phyloP scores from a whole-genome alignment of 2,113 vertebrate genomes.

The Sinocyclocheilus anshuiensis region DNA sequence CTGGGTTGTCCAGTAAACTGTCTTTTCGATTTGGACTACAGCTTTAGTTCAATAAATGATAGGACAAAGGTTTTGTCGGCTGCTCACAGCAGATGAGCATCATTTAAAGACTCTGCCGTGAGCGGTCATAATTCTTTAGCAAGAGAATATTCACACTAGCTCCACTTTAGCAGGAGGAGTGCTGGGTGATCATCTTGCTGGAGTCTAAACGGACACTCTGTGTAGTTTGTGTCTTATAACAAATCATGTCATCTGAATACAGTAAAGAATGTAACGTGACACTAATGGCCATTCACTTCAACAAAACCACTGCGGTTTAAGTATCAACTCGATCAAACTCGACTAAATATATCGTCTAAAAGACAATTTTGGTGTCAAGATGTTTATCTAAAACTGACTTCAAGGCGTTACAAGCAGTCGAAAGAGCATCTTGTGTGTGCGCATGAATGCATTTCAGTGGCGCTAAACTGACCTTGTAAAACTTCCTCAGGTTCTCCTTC shows the following conservation, averaged over 20 bases:
- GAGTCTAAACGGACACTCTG: not conserved
- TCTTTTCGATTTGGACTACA: not conserved
- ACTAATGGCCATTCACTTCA: not conserved
- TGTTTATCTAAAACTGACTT: not conserved
- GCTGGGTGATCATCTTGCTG: conserved; percentile 61
- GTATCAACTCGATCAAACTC: no score
- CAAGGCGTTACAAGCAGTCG: not conserved
- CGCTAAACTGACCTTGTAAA: conserved; percentile 85
- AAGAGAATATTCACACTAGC: conserved; percentile 53
- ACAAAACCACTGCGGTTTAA: no score
- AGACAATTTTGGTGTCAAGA: not conserved
- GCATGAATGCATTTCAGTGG: not conserved
- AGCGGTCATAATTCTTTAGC: conserved; percentile 41
- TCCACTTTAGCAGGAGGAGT: conserved; percentile 36
- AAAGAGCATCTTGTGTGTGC: not conserved
- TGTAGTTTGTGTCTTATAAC: not conserved
- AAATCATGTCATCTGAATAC: not conserved
- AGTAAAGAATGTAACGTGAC: not conserved
- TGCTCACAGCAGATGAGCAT: conserved; percentile 46
- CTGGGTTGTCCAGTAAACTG: not conserved
- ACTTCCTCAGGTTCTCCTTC: conserved; percentile 97
- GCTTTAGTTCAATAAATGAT: not conserved
- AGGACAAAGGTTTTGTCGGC: conserved; percentile 7
- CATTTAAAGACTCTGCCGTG: conserved; percentile 30
- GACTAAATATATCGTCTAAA: not conserved